Percentiles rank a stretch among this genome's conserved stretches.
These are phyloP conservation scores for Babyrousa celebensis DNA, from an alignment of 2,797 vertebrate species.

Conservation along the genomic window DNA sequence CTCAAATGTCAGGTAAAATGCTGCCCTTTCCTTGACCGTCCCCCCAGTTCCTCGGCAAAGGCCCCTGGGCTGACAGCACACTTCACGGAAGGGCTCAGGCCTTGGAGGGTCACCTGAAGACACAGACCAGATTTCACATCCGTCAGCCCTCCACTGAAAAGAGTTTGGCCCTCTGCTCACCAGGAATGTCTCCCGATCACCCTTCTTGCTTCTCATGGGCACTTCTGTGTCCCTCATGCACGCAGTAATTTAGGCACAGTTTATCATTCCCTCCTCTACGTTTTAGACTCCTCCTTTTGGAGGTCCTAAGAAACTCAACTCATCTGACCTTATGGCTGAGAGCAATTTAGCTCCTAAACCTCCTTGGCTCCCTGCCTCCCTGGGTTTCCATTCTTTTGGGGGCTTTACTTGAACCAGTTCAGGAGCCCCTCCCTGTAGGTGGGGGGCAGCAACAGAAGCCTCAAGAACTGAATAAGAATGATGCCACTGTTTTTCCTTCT, in stretches of 20 bases:
- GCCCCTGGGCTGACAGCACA: fast-evolving
- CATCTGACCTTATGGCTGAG: background rate
- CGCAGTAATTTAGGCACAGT: background rate
- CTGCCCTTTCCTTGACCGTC: background rate
- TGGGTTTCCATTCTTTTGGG: background rate
- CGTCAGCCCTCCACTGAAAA: background rate
- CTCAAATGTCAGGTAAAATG: fast-evolving
- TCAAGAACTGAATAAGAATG: background rate
- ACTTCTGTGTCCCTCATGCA: background rate
- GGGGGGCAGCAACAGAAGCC: background rate
- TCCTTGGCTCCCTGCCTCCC: fast-evolving
- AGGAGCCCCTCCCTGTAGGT: fast-evolving
- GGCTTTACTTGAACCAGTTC: background rate
- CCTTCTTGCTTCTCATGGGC: background rate
- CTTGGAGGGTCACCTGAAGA: background rate
- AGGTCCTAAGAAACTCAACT: background rate
- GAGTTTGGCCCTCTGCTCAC: background rate
- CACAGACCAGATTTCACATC: background rate
- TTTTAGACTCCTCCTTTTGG: background rate
- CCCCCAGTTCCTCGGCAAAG: background rate
- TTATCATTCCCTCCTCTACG: background rate
- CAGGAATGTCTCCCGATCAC: fast-evolving
- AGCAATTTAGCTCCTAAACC: background rate
- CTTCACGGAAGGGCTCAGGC: no score
- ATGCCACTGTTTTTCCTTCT: background rate